Evolutionary conservation across 2,888 invertebrate species (phyloP).

Genomic region (Calliphora vomitoria): DNA sequence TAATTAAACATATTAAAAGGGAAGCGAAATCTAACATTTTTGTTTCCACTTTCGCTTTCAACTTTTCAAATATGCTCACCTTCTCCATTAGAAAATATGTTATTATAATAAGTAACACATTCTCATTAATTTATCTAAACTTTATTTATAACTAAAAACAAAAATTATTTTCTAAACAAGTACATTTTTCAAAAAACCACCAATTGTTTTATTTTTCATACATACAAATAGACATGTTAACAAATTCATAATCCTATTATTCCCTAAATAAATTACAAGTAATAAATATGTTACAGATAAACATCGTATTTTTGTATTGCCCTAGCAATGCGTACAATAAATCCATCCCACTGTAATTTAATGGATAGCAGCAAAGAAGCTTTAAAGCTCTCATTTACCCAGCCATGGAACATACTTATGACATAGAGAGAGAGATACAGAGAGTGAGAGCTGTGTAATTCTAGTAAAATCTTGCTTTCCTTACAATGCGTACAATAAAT

Average conservation of each 20-base stretch:
- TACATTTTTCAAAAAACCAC: neutral
- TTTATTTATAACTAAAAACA: too few relatives aligned
- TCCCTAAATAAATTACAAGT: neutral
- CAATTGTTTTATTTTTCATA: neutral
- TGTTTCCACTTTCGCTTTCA: too few relatives aligned
- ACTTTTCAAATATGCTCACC: too few relatives aligned
- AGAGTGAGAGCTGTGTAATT: slow-evolving; percentile 1
- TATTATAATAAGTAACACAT: too few relatives aligned
- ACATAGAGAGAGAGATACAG: neutral
- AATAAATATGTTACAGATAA: slow-evolving; percentile 1
- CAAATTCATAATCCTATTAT: slow-evolving; percentile 2
- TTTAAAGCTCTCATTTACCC: slow-evolving; percentile 49
- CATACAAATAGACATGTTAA: neutral
- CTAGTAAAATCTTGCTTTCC: neutral
- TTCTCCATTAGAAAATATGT: too few relatives aligned
- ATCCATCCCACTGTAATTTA: slow-evolving; percentile 24
- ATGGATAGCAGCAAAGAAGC: slow-evolving; percentile 33
- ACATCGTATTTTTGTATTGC: neutral
- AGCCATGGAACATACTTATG: slow-evolving; percentile 10
- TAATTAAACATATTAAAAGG: too few relatives aligned
- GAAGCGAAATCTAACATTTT: too few relatives aligned
- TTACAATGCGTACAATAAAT: neutral
- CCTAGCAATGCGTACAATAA: neutral
- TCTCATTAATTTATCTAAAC: too few relatives aligned
- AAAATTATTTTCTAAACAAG: too few relatives aligned